Evolutionary conservation across 2,888 invertebrate species (phyloP).

Genomic region (Elmis aenea): DNA sequence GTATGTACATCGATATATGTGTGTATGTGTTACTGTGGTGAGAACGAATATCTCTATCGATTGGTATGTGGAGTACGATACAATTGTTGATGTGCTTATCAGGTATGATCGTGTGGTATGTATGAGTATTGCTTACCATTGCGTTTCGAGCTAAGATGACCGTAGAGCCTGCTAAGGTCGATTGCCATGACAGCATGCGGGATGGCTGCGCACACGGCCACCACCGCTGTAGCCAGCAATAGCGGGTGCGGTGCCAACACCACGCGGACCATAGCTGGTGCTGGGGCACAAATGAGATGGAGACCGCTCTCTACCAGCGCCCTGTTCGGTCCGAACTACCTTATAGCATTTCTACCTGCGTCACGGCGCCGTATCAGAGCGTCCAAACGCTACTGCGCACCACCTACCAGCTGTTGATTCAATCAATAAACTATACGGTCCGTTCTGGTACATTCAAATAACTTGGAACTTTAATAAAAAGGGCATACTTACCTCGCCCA

Average conservation of each 20-base stretch:
- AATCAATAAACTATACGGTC: constrained; percentile 28
- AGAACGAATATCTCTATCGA: too few relatives aligned
- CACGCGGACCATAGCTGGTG: constrained; percentile 45
- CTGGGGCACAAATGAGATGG: constrained; percentile 36
- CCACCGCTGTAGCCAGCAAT: constrained; percentile 48
- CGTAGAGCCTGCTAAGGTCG: constrained; percentile 77
- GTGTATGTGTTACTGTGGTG: too few relatives aligned
- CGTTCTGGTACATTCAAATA: neutral
- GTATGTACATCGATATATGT: too few relatives aligned
- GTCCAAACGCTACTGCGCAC: constrained; percentile 31
- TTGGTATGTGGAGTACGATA: too few relatives aligned
- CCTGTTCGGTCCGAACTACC: constrained; percentile 30
- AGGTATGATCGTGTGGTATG: too few relatives aligned
- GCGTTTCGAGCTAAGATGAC: constrained; percentile 66
- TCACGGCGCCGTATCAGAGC: constrained; percentile 31
- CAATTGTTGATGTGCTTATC: too few relatives aligned
- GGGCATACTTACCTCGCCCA: too few relatives aligned
- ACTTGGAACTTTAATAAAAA: neutral
- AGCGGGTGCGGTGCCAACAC: constrained; percentile 41
- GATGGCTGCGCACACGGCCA: constrained; percentile 60
- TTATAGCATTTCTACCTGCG: constrained; percentile 31
- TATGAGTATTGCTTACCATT: constrained; percentile 67
- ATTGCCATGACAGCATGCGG: constrained; percentile 65
- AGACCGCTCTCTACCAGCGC: constrained; percentile 37
- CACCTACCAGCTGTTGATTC: constrained; percentile 36